phyloP scores from a whole-genome alignment of 1,140 invertebrate genomes.

The Drosophila teissieri region DNA sequence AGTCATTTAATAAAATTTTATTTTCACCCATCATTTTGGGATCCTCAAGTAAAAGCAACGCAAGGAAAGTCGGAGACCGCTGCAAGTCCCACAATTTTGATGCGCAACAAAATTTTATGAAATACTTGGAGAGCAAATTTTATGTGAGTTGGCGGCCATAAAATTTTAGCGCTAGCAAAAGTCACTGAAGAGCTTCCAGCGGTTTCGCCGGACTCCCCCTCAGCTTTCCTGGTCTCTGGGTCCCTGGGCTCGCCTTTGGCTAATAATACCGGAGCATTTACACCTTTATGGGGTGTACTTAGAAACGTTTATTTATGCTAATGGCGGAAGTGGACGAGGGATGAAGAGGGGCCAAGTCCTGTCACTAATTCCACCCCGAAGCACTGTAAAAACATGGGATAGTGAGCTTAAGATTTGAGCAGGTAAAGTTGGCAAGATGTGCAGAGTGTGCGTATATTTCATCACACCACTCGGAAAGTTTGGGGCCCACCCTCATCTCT shows the following conservation, averaged over 20 bases:
- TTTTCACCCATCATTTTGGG: constrained; percentile 41
- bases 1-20: constrained; percentile 80
- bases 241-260: constrained; percentile 54
- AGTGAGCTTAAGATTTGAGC: constrained; percentile 71
- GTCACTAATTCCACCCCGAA: constrained; percentile 82
- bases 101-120: constrained; percentile 81
- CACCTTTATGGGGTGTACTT: constrained; percentile 81
- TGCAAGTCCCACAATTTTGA: constrained; percentile 59
- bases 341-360: constrained; percentile 32
- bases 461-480: constrained; percentile 58
- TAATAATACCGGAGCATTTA: constrained; percentile 80
- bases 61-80: constrained; percentile 23
- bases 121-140: constrained; percentile 77
- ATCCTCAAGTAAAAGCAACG: constrained; percentile 6
- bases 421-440: constrained; percentile 62
- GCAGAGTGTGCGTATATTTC: constrained; percentile 51
- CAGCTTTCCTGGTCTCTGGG: background rate
- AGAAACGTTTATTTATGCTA: constrained; percentile 83
- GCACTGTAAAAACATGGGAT: constrained; percentile 72
- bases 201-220: constrained; percentile 49
- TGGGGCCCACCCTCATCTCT: constrained; percentile 51
- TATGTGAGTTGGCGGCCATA: constrained; percentile 70
- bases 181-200: constrained; percentile 58
- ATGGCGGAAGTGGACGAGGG: constrained; percentile 51
- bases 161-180: constrained; percentile 81